Evolutionary conservation across 2,797 vertebrate genomes (phyloP).

Genomic region (Syncerus caffer): DNA sequence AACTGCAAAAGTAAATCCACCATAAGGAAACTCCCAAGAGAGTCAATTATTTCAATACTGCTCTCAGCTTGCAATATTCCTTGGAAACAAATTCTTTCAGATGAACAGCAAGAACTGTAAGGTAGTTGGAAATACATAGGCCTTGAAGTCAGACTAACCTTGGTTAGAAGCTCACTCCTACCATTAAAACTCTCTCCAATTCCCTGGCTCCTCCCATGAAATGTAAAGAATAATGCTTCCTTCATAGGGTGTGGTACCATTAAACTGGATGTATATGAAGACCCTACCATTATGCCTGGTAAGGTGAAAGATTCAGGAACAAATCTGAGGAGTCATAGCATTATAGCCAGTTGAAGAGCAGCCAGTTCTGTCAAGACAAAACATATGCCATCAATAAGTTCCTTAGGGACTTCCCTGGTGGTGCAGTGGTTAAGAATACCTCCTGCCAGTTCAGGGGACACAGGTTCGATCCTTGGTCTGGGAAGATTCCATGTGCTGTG

Average conservation of each 20-base stretch:
- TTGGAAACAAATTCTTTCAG: conserved; percentile 23
- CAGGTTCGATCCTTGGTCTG: neutral
- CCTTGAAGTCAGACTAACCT: conserved; percentile 2
- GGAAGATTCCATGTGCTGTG: neutral
- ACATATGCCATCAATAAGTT: conserved; percentile 8
- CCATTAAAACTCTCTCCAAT: neutral
- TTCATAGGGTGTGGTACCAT: neutral
- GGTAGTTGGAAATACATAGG: neutral
- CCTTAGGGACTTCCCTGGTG: neutral
- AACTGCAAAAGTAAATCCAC: neutral
- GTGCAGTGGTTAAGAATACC: neutral
- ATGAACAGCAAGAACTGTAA: neutral
- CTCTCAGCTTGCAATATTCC: conserved; percentile 24
- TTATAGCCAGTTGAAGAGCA: neutral
- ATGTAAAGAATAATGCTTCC: conserved; percentile 19
- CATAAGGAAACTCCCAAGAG: neutral
- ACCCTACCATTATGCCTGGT: neutral
- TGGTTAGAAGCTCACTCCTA: neutral
- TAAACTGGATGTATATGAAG: conserved; percentile 13
- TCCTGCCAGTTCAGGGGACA: neutral
- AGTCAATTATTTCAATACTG: conserved; percentile 40
- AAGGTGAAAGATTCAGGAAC: conserved; percentile 3
- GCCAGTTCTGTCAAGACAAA: conserved; percentile 25
- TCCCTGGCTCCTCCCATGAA: neutral
- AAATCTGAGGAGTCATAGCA: neutral